Base-by-base conservation (phyloP, 1,140 invertebrate genomes). In the Solenopsis invicta region DNA sequence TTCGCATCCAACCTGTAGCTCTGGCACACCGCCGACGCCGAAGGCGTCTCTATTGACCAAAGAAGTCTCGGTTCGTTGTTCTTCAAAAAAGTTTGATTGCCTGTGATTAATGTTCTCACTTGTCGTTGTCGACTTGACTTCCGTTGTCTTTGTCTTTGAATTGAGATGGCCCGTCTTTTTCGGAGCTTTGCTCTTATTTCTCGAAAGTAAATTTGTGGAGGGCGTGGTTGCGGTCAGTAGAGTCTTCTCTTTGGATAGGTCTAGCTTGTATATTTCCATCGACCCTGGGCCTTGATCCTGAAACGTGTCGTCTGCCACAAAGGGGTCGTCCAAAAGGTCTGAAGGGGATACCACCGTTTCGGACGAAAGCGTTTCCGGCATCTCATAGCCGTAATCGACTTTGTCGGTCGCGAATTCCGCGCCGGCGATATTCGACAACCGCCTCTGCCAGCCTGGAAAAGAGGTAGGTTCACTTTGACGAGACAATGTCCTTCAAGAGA, bases 1-100 rank as follows among this genome's bases (percentile, higher is more conserved):
- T 29, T 92, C 93, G 74, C 93, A 95, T 29, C 92, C 93, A 34
- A 94, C 93, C 84, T 95, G 94, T 67, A 94, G 87, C 84, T 95
- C 93, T 8, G 93, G 92, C 16, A 94, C 94, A 3, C 91, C 88
- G 12, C 91, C 89, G 12, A 88, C 64, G 6, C 88, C 86, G 50
- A 92, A 89, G 16, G 71, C 50, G 12, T 91, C 75, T 1, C 18
- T 67, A 67, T 75, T 87, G 69, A 84, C 54, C 8, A 61, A 52
- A 0, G 86, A 62, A 6, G 56, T 24, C 16, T 90, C 71, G 3
- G 89, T 86, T 34, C 61, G 56, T 21, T n/a, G 41, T 18, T 90
- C 89, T 18, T 90, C 89, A 59, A 91, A 88, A 16, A 84, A 84
- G 75, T 91, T 91, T 1, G 89, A 90, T 37, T 90, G 86, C 18